Conservation (phyloP, 2,797 vertebrate genomes). For the Avahi laniger region DNA sequence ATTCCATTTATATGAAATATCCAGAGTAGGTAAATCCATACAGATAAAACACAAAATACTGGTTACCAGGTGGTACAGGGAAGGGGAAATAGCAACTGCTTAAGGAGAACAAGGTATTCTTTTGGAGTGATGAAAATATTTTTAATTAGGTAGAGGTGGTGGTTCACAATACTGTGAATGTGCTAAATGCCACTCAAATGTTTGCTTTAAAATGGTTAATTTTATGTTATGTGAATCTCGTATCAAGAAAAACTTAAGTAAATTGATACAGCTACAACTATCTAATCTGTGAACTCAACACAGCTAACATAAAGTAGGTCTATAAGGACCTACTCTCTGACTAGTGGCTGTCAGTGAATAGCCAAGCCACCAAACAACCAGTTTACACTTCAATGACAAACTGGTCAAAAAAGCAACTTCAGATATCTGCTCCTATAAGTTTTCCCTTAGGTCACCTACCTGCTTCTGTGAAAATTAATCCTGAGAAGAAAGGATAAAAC, state of each 20-base stretch:
- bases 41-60: not conserved
- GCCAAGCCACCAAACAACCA: not conserved
- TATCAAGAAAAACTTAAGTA: not conserved
- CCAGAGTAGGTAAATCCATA: not conserved
- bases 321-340: not conserved
- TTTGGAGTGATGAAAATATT: not conserved
- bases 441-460: not conserved
- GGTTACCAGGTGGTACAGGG: not conserved
- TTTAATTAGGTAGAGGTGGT: not conserved
- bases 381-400: not conserved
- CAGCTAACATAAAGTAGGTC: not conserved
- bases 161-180: fast-evolving
- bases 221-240: not conserved
- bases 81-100: not conserved
- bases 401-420: not conserved
- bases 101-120: not conserved
- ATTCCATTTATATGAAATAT: not conserved
- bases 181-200: not conserved
- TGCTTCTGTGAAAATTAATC: not conserved
- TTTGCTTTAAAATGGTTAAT: not conserved
- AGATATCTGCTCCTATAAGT: not conserved
- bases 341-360: fast-evolving
- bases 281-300: not conserved
- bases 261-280: not conserved
- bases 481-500: not conserved